Base-by-base conservation (phyloP, 2,797 vertebrate species). In the Chelmon rostratus region DNA sequence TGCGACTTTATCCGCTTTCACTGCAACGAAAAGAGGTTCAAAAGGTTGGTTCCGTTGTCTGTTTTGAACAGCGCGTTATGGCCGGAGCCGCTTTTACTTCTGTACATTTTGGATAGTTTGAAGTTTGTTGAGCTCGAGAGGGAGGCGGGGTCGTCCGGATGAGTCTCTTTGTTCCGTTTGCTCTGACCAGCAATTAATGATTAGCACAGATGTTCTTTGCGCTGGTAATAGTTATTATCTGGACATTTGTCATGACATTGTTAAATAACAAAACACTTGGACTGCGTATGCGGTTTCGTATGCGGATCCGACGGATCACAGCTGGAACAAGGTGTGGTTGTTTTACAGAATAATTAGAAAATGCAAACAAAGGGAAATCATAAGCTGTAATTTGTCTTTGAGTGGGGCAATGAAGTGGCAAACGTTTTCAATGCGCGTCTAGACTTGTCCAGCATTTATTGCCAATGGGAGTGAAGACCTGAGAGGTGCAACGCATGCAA, bases 121-220 rank as follows among this genome's bases (percentile, higher is more conserved):
- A 71, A 73, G 62, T 74, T 71, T 82, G 82, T 88, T 64, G 37
- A 31, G 76, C 61, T 73, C 23, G 61, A 73, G 50, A 78, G 79
- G 88, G 88, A 92, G 90, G 89, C 82, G 90, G 84, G 88, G 87
- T 92, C 84, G 73, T 16, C 59, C 74, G 38, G 67, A 28, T 54
- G n/a, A 33, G 33, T 53, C 74, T 82, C 84, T 88, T 91, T 91
- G 86, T 90, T 82, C 78, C 57, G 57, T 87, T 78, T 76, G 49
- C 25, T 77, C 59, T 73, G 19, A 53, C 6, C 23, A 52, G 38
- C 37, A 76, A 70, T 80, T 66, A 57, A 42, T 31, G 63, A 72
- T 53, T 62, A 19, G 13, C 0, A 1, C 13, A 23, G 10, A 18
- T 33, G 13, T 40, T 12, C 25, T 40, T 69, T 71, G 9, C 13